Percentiles rank a stretch among this genome's conserved stretches.
Evolutionary conservation across 1,140 invertebrate species (phyloP).

Genomic region (Eriocheir sinensis): DNA sequence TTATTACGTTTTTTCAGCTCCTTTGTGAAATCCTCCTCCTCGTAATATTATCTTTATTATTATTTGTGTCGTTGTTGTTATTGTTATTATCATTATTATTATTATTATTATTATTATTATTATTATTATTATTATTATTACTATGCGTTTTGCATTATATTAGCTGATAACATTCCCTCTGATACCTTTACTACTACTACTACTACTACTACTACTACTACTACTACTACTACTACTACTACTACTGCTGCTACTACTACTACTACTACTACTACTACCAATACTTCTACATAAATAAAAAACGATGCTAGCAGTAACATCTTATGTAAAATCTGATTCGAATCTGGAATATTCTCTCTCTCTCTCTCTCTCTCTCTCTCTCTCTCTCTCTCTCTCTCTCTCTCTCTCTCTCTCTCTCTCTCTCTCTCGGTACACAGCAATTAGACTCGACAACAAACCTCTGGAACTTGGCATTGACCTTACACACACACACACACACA

Average conservation of each 20-base stretch:
- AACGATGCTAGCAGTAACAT: no score
- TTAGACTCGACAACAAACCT: neutral
- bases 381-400: slow-evolving; percentile 42
- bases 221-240: slow-evolving; percentile 25
- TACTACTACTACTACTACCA: neutral
- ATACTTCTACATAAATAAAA: no score
- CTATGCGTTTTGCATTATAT: no score
- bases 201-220: slow-evolving; percentile 6
- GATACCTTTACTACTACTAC: neutral
- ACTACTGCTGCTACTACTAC: slow-evolving; percentile 7
- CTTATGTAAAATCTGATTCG: no score
- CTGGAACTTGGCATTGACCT: neutral
- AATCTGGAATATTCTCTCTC: no score
- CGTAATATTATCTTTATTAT: no score
- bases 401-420: slow-evolving; percentile 37
- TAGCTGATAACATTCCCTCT: neutral
- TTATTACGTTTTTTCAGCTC: no score
- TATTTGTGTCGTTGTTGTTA: no score
- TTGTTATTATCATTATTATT: no score
- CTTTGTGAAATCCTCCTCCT: no score
- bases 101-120: no score
- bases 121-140: no score
- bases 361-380: slow-evolving; percentile 1
- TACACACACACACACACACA: neutral
- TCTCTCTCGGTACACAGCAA: neutral